Percentiles rank a stretch among this genome's conserved stretches.
phyloP scores from a whole-genome alignment of 2,113 vertebrate genomes.

The Seriola dumerili region DNA sequence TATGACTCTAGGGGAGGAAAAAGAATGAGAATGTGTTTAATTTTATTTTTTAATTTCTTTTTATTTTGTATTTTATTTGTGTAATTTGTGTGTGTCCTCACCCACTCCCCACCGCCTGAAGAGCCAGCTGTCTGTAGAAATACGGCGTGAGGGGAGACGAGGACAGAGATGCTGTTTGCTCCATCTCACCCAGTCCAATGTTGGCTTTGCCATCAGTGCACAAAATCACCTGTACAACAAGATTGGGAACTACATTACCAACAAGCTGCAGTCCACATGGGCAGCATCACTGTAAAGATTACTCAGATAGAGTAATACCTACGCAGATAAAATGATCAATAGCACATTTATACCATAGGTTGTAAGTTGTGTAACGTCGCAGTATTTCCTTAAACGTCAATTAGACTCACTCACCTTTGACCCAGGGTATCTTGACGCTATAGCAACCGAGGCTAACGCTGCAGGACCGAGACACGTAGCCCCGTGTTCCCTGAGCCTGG shows the following conservation, averaged over 20 bases:
- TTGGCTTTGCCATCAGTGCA: slow-evolving; percentile 87
- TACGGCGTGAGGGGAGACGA: slow-evolving; percentile 51
- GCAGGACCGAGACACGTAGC: slow-evolving; percentile 85
- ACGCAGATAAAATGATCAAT: no score
- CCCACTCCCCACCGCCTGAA: slow-evolving; percentile 79
- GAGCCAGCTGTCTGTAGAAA: slow-evolving; percentile 82
- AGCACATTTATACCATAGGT: no score
- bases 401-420: slow-evolving; percentile 80
- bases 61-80: not conserved
- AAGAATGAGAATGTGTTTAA: no score
- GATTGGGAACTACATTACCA: not conserved
- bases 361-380: no score
- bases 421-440: slow-evolving; percentile 83
- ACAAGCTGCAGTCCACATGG: no score
- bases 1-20: slow-evolving; percentile 55
- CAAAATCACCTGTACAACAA: slow-evolving; percentile 82
- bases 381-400: not conserved
- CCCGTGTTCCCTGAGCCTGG: slow-evolving; percentile 82
- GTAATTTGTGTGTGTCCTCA: slow-evolving; percentile 51
- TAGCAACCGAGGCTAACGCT: slow-evolving; percentile 81
- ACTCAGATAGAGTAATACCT: no score
- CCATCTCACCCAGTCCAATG: slow-evolving; percentile 84
- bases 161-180: slow-evolving; percentile 45
- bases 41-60: not conserved
- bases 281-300: no score